These are phyloP conservation scores for Todiramphus chloris DNA, from an alignment of 2,113 vertebrate species.

Conservation along the genomic window DNA sequence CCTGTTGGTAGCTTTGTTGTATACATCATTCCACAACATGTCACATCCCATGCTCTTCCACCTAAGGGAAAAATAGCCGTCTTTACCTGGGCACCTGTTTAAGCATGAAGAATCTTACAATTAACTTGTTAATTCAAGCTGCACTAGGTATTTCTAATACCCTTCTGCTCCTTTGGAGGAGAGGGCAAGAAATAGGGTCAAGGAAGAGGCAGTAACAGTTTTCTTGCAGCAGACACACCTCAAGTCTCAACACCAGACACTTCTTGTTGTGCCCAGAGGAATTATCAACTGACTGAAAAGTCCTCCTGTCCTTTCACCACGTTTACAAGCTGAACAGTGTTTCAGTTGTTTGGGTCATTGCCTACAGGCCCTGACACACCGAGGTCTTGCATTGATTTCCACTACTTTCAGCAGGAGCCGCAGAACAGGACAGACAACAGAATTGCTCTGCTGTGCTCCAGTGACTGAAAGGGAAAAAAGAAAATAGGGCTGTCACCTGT, in stretches of 20 bases:
- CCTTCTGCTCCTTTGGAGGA: not conserved
- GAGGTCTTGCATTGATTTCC: not conserved
- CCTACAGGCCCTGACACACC: not conserved
- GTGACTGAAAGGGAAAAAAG: not conserved
- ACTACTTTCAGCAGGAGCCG: not conserved
- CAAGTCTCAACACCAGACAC: accelerated
- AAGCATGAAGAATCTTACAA: not conserved
- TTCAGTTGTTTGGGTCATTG: not conserved
- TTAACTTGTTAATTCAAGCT: not conserved
- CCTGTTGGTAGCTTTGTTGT: not conserved
- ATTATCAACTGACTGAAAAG: not conserved
- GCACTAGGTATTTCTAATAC: not conserved
- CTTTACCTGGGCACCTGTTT: not conserved
- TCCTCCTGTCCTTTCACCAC: not conserved
- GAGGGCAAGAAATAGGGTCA: not conserved
- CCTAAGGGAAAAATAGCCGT: not conserved
- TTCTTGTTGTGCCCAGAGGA: not conserved
- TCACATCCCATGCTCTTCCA: not conserved
- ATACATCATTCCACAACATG: not conserved
- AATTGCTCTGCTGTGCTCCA: not conserved
- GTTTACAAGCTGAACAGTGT: not conserved
- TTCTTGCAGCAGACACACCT: not conserved
- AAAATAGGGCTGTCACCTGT: not conserved
- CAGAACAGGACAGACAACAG: not conserved
- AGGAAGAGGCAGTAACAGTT: not conserved